Conservation (phyloP, 2,113 vertebrate species). For the Heterotilapia buettikoferi region DNA sequence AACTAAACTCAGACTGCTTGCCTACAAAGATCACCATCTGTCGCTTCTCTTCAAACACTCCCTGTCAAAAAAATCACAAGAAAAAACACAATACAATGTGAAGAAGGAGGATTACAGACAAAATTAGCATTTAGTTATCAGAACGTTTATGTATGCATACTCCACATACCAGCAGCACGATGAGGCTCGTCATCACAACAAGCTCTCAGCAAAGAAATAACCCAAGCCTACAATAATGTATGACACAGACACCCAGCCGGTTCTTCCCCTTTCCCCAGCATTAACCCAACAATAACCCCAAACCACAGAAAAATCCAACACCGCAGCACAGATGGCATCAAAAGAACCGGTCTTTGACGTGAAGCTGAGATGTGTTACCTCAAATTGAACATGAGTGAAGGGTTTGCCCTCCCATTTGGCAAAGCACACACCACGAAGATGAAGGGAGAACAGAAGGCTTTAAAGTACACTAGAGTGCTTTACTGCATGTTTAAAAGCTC, state of each 20-base stretch:
- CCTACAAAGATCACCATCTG: not conserved
- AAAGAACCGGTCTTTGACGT: not conserved
- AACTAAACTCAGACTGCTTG: not conserved
- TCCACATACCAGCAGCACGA: constrained; percentile 12
- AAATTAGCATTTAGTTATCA: constrained; percentile 23
- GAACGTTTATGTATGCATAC: not conserved
- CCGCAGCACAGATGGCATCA: not conserved
- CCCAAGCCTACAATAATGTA: constrained; percentile 16
- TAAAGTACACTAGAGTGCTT: not conserved
- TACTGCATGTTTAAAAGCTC: not conserved
- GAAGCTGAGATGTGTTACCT: not conserved
- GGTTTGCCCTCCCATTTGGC: not conserved
- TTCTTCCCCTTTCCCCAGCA: not conserved
- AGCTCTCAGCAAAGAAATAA: constrained; percentile 7
- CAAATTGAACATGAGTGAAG: not conserved
- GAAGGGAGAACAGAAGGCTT: not conserved
- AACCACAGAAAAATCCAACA: not conserved
- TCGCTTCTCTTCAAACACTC: not conserved
- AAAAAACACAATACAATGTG: constrained; percentile 1
- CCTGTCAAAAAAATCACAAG: not conserved
- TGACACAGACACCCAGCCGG: not conserved
- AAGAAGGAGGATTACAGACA: constrained; percentile 14
- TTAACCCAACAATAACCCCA: not conserved
- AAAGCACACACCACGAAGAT: not conserved
- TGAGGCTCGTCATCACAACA: constrained; percentile 16